Evolutionary conservation across 2,113 vertebrate genomes (phyloP).

Genomic region (Cacatua alba): DNA sequence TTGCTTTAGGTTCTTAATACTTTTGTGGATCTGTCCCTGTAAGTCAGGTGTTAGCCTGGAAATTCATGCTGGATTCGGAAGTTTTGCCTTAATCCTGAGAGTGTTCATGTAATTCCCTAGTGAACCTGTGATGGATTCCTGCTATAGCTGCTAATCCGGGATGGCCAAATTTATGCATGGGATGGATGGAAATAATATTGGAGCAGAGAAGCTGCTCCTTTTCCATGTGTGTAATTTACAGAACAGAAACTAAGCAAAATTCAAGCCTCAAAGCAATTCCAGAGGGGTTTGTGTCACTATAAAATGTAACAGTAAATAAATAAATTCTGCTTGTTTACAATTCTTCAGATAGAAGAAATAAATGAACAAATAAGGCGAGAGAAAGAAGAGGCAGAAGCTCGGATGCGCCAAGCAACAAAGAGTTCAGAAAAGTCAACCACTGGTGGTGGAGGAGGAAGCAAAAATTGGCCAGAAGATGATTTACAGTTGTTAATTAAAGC

Average conservation of each 20-base stretch:
- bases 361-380: conserved; percentile 90
- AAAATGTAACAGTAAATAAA: not conserved
- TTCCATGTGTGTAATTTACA: not conserved
- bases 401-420: conserved; percentile 86
- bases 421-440: conserved; percentile 85
- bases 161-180: fast-evolving
- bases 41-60: not conserved
- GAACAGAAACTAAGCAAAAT: not conserved
- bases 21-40: conserved; percentile 25
- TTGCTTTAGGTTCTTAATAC: not conserved
- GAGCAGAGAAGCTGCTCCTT: not conserved
- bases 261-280: not conserved
- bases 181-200: not conserved
- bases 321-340: conserved; percentile 24
- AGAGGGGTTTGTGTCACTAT: not conserved
- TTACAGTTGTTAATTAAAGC: conserved; percentile 97
- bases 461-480: conserved; percentile 95
- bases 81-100: not conserved
- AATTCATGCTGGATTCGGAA: not conserved
- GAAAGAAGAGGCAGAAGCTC: conserved; percentile 89
- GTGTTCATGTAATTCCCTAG: not conserved
- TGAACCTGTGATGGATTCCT: not conserved
- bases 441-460: conserved; percentile 82
- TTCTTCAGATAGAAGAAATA: conserved; percentile 89
- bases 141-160: not conserved